Base-by-base conservation (phyloP, 2,888 invertebrate genomes). In the Tyria jacobaeae region DNA sequence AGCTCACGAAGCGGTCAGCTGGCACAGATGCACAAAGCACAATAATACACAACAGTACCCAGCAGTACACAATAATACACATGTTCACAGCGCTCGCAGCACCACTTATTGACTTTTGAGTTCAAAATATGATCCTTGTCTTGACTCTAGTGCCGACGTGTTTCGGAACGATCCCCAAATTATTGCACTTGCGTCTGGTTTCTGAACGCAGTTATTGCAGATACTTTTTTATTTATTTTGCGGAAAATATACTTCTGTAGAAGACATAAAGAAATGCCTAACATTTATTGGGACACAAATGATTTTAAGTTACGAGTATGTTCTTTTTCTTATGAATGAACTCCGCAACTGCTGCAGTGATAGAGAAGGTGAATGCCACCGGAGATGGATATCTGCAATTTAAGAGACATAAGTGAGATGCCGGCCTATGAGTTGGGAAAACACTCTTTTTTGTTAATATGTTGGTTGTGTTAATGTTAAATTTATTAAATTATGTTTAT, bases 41-140 rank as follows among this genome's bases (percentile, higher is more conserved):
- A 39, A 39, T 25, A 35, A 48, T 37, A 50, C 49, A 31, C 44
- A 44, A n/a, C 44, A 41, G 51, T 58, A 44, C 51, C 27, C 52
- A 47, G 25, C 24, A 37, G 51, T 31, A 55, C 41, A 62, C 64
- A 65, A 72, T 65, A 62, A 57, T 64, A 66, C 63, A 68, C 63
- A 55, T 64, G 73, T 66, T 72, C 57, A 64, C 56, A 47, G 39
- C 64, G 34, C 48, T 57, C 52, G 50, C 48, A 57, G 52, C 47
- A 51, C 59, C 75, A 68, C 71, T 71, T 75, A 75, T 68, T 71
- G 75, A 71, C 58, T 73, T 56, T 57, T 55, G 53, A 55, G 60
- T 21, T 31, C 34, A 41, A 76, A 66, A 73, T 71, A 76, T 75
- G 74, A 66, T 57, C 57, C 62, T 68, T 76, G 71, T 76, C 57